Evolutionary conservation across 2,888 invertebrate species (phyloP).

Genomic region (Ennomos erosarius): DNA sequence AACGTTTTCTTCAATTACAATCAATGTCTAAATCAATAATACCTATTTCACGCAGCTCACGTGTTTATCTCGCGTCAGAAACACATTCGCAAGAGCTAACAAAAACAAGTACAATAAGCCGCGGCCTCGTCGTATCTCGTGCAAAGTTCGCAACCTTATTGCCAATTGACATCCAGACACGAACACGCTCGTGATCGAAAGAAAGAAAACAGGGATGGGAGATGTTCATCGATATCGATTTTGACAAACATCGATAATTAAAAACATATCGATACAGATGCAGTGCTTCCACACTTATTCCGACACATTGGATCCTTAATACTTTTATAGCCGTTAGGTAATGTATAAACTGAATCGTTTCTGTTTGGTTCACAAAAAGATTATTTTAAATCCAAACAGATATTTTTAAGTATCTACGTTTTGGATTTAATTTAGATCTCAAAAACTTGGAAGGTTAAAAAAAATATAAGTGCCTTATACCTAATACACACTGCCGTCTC

Average conservation of each 20-base stretch:
- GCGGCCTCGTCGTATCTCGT: constrained; percentile 51
- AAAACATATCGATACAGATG: neutral
- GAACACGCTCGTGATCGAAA: constrained; percentile 78
- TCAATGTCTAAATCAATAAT: constrained; percentile 8
- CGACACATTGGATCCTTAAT: too few species aligned
- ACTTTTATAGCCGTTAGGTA: too few species aligned
- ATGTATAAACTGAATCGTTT: too few species aligned
- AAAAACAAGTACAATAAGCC: constrained; percentile 62
- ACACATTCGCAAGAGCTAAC: constrained; percentile 57
- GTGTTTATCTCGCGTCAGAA: constrained; percentile 57
- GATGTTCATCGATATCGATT: constrained; percentile 6
- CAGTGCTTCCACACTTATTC: too few species aligned
- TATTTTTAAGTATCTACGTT: too few species aligned
- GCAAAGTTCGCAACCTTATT: constrained; percentile 74
- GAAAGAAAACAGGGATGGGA: constrained; percentile 53
- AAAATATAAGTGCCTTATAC: neutral
- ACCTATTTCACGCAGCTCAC: constrained; percentile 38
- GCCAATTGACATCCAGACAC: constrained; percentile 81
- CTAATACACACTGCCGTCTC: too few species aligned
- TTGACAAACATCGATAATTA: constrained; percentile 13
- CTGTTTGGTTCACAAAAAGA: too few species aligned
- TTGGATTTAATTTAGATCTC: too few species aligned
- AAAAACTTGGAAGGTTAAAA: constrained; percentile 1
- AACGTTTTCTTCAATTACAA: neutral
- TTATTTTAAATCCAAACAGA: too few species aligned